Percentiles rank a stretch among this genome's conserved stretches.
These are phyloP conservation scores for Leptosomus discolor DNA, from an alignment of 2,113 vertebrate genomes.

Conservation along the genomic window DNA sequence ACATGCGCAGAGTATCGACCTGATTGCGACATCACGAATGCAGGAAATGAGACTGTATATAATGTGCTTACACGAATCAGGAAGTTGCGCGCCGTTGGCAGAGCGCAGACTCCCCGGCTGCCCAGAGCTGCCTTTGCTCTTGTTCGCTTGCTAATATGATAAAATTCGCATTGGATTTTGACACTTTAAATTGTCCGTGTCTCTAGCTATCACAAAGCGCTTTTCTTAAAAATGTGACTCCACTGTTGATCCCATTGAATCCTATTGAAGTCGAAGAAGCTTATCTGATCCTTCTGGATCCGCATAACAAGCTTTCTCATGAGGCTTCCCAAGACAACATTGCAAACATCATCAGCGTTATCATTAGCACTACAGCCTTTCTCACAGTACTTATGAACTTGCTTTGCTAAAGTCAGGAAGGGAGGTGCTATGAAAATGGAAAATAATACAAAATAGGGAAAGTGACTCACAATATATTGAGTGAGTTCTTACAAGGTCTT, in stretches of 20 bases:
- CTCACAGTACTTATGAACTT: slow-evolving; percentile 35
- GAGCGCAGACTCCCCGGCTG: no score
- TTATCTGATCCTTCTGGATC: slow-evolving; percentile 26
- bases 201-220: no score
- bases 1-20: no score
- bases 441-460: slow-evolving; percentile 29
- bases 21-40: no score
- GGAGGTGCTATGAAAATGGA: slow-evolving; percentile 20
- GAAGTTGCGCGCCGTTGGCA: no score
- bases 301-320: not conserved
- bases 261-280: not conserved
- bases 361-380: slow-evolving; percentile 21
- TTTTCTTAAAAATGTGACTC: not conserved
- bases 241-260: not conserved
- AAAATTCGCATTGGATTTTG: no score
- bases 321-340: not conserved
- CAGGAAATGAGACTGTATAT: no score
- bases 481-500: not conserved
- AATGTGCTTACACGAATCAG: no score
- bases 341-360: slow-evolving; percentile 35
- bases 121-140: no score
- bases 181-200: no score
- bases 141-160: no score
- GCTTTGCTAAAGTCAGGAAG: slow-evolving; percentile 42
- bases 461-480: slow-evolving; percentile 31